These are phyloP conservation scores for Urocyon cinereoargenteus DNA, from an alignment of 2,797 vertebrate species.

Conservation along the genomic window DNA sequence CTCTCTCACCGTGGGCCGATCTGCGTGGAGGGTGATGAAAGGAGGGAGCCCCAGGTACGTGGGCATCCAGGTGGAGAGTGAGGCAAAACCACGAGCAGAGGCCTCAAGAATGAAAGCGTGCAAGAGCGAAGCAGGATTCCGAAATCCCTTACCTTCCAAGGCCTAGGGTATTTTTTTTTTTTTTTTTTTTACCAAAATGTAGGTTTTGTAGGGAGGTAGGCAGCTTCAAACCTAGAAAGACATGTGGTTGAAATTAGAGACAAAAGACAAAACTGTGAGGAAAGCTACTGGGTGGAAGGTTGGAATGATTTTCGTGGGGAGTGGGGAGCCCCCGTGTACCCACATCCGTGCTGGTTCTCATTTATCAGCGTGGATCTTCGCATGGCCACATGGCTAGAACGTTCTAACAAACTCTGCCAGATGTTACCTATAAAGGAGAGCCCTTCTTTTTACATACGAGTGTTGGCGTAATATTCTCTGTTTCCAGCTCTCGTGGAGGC, in stretches of 20 bases:
- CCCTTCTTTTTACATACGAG: not conserved
- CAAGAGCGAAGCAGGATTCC: not conserved
- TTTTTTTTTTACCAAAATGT: not conserved
- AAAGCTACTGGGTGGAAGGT: constrained; percentile 61
- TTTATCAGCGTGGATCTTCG: not conserved
- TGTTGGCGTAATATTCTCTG: constrained; percentile 44
- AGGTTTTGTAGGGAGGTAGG: not conserved
- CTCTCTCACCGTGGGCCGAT: not conserved
- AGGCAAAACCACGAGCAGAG: not conserved
- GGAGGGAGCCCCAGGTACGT: accelerated
- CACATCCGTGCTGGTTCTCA: not conserved
- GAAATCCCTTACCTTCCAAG: not conserved
- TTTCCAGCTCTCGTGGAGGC: not conserved
- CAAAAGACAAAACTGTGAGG: constrained; percentile 37
- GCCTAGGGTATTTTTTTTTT: not conserved
- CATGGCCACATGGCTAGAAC: constrained; percentile 45
- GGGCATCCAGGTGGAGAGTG: not conserved
- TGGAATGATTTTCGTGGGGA: constrained; percentile 42
- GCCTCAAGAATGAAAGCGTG: not conserved
- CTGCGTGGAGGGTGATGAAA: not conserved
- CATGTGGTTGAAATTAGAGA: constrained; percentile 71
- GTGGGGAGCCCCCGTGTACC: not conserved
- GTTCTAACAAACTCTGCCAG: constrained; percentile 48
- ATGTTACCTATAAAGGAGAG: constrained; percentile 63
- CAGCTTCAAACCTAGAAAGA: constrained; percentile 37